These are phyloP conservation scores for Ficedula albicollis DNA, from an alignment of 2,797 vertebrate species.

Conservation along the genomic window DNA sequence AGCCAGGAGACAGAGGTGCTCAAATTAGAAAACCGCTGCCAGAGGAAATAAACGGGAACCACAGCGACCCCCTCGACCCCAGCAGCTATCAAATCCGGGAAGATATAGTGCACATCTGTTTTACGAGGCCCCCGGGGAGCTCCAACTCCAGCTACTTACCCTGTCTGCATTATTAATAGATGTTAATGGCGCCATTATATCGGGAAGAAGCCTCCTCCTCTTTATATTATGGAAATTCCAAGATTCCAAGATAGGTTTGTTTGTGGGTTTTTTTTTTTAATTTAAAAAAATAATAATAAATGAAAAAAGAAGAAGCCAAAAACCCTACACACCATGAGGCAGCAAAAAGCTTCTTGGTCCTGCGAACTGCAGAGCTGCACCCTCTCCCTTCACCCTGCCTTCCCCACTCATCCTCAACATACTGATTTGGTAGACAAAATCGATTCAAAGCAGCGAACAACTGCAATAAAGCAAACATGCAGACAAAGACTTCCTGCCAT, in stretches of 20 bases:
- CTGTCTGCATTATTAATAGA: conserved; percentile 87
- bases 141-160: conserved; percentile 78
- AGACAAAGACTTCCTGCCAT: conserved; percentile 75
- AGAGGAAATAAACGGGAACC: conserved; percentile 81
- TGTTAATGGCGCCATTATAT: conserved; percentile 87
- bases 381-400: not conserved
- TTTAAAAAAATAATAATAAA: not conserved
- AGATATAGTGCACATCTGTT: conserved; percentile 81
- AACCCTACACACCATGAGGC: not conserved
- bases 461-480: conserved; percentile 61
- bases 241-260: conserved; percentile 59
- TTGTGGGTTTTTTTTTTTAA: not conserved
- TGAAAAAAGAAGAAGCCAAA: not conserved
- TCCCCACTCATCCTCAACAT: conserved; percentile 46
- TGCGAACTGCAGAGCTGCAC: conserved; percentile 4
- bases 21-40: conserved; percentile 73
- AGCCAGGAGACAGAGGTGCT: conserved; percentile 72
- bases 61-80: conserved; percentile 75
- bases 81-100: conserved; percentile 73
- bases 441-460: conserved; percentile 69
- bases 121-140: conserved; percentile 75
- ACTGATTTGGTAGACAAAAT: conserved; percentile 73
- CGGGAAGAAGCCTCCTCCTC: conserved; percentile 73
- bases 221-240: conserved; percentile 77
- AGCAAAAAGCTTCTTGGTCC: conserved; percentile 36